Evolutionary conservation across 2,113 vertebrate species (phyloP).

Genomic region (Hyperopisus bebe): DNA sequence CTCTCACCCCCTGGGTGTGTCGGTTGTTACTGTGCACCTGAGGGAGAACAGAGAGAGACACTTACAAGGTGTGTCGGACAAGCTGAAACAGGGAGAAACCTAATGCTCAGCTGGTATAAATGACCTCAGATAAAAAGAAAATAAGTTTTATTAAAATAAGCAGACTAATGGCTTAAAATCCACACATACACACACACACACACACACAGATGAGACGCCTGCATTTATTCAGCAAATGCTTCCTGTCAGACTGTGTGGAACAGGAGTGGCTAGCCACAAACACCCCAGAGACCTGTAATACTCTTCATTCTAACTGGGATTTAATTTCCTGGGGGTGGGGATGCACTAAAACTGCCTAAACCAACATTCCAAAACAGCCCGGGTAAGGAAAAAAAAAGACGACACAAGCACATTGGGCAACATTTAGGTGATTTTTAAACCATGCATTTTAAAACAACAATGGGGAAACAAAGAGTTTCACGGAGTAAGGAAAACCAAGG

Average conservation of each 20-base stretch:
- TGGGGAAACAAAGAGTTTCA: not conserved
- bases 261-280: not conserved
- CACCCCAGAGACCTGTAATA: not conserved
- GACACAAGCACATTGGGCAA: not conserved
- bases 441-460: not conserved
- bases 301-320: not conserved
- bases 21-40: conserved; percentile 92
- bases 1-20: conserved; percentile 73
- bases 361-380: conserved; percentile 2
- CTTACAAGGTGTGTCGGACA: not conserved
- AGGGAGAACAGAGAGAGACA: not conserved
- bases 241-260: not conserved
- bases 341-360: not conserved
- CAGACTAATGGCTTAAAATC: not conserved
- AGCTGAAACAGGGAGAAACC: not conserved
- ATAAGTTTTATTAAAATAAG: not conserved
- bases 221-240: not conserved
- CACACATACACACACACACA: not conserved
- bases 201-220: not conserved
- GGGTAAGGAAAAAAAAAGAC: not conserved
- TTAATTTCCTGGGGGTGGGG: not conserved
- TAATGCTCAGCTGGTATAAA: not conserved
- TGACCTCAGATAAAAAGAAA: not conserved
- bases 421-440: not conserved
- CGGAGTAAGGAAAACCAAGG: not conserved